phyloP scores from a whole-genome alignment of 2,888 invertebrate genomes.

The Apodemia duryi region DNA sequence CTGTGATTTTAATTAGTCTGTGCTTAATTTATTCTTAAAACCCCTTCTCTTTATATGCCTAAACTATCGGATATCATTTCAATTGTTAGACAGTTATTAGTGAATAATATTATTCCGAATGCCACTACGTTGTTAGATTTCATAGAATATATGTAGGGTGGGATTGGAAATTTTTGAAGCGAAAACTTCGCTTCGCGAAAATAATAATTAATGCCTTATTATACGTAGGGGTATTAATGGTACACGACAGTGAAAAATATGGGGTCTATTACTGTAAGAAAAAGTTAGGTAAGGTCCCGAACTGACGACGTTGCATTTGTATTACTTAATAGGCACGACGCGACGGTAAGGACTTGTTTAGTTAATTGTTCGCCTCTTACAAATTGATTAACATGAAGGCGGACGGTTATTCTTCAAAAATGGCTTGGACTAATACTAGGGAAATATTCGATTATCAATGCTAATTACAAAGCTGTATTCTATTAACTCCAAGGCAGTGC shows the following conservation, averaged over 20 bases:
- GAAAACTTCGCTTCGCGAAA: too few species aligned
- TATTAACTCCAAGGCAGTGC: background rate
- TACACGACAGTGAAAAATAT: too few species aligned
- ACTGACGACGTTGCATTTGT: too few species aligned
- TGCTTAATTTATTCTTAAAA: background rate
- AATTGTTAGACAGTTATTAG: background rate
- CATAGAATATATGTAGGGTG: background rate
- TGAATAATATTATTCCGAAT: background rate
- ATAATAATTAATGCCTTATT: too few species aligned
- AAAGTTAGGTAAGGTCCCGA: too few species aligned
- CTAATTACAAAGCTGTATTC: background rate
- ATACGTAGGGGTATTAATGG: too few species aligned
- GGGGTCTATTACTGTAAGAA: too few species aligned
- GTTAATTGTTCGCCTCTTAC: background rate
- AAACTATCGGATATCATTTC: background rate
- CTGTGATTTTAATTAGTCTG: background rate
- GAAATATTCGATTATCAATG: background rate
- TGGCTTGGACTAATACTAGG: background rate
- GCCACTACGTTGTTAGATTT: background rate
- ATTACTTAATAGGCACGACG: too few species aligned
- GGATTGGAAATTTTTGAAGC: too few species aligned
- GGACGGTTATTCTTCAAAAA: background rate
- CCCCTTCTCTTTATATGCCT: background rate
- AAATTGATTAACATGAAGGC: background rate
- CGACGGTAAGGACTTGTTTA: too few species aligned